Evolutionary conservation across 2,888 invertebrate species (phyloP), one percentile per base, ranked within the genome.

Genomic region (Idaea straminata): DNA sequence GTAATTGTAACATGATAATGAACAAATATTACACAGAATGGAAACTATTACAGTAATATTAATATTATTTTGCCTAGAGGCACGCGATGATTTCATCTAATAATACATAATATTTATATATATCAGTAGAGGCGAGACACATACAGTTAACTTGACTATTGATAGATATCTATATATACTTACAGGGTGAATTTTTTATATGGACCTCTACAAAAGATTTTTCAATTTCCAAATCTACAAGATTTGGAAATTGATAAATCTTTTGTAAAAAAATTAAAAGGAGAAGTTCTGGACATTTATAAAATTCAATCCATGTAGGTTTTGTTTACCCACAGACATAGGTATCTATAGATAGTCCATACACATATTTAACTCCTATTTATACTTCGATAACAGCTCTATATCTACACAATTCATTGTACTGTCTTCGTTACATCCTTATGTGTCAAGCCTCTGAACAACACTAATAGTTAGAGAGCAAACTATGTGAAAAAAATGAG

Each of bases 31-130:
- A 73, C 62, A 72, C 66, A 69, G 67, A 71, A 67, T 67, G 63
- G 66, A 72, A 72, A 66, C 65, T 64, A 69, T 67, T 69, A 71
- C 66, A 62, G 68, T 71, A 62, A 71, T 25, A 71, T 69, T 62
- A 69, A 68, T 67, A 70, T 62, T 66, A 74, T 73, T n/a, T 71
- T 68, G 77, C 70, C 71, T 71, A 0, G 57, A 65, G 64, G 72
- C 71, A 71, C 72, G 69, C 64, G 71, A 74, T 64, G 75, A 76
- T 65, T 70, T 76, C 72, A 71, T 72, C 72, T 71, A 78, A 73
- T 25, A 74, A 78, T 76, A 74, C 76, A 78, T 77, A 77, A 78
- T 68, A 69, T 16, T 59, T 59, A 25, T 59, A 59, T 59, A 47
- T 34, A 10, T 34, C 34, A 59, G 34, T 5, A 13, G 13, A 47